Conservation (phyloP, 2,888 invertebrate genomes). For the Eupithecia vulgata region DNA sequence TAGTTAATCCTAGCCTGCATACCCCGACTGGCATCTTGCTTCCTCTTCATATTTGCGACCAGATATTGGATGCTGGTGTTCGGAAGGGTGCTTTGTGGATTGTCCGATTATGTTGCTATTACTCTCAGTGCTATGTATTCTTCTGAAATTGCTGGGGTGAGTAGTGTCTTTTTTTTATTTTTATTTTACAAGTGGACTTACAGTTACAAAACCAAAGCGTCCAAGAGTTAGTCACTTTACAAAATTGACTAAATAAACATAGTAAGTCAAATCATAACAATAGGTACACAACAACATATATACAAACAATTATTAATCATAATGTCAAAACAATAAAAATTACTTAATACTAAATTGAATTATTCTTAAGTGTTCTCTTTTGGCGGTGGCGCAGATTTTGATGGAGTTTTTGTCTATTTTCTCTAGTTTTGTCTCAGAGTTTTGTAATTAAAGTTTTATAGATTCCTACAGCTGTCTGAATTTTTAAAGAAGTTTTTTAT, state of each 20-base stretch:
- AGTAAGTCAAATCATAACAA: too few species aligned
- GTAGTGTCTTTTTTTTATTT: neutral
- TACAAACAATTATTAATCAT: too few species aligned
- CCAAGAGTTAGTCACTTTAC: too few species aligned
- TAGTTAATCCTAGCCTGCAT: conserved; percentile 9
- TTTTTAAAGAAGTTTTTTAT: neutral
- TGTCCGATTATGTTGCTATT: conserved; percentile 18
- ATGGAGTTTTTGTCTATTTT: neutral
- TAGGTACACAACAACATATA: too few species aligned
- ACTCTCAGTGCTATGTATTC: conserved; percentile 22
- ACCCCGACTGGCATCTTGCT: conserved; percentile 14
- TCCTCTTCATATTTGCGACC: conserved; percentile 19
- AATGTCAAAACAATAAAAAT: too few species aligned
- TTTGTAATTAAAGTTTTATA: neutral
- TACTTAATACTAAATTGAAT: too few species aligned
- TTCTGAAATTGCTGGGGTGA: conserved; percentile 30
- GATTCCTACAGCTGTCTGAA: neutral
- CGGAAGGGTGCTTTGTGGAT: conserved; percentile 11
- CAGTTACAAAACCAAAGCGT: too few species aligned
- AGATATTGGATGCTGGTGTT: conserved; percentile 24
- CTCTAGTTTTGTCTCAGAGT: too few species aligned
- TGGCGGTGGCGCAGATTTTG: neutral
- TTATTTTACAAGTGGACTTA: too few species aligned
- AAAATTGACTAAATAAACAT: too few species aligned
- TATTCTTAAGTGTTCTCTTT: too few species aligned